A percentile compares a stretch with the other conserved stretches of the same genome.
phyloP scores from a whole-genome alignment of 2,113 vertebrate species.

The Engystomops pustulosus region DNA sequence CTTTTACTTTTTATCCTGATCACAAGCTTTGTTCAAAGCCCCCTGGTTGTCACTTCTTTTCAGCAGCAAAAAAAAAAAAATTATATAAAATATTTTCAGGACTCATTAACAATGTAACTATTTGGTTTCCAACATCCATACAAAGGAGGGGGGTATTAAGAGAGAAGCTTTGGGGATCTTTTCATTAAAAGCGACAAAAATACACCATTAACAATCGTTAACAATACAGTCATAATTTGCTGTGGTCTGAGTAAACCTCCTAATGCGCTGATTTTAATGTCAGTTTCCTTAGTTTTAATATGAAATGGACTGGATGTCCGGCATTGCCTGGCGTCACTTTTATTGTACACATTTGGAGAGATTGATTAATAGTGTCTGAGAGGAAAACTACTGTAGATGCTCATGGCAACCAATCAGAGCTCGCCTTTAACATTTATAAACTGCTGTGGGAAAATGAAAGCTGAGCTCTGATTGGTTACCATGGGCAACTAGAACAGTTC shows the following conservation, averaged over 20 bases:
- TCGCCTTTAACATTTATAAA: no score
- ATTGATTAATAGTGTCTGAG: no score
- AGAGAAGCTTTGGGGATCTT: slow-evolving; percentile 35
- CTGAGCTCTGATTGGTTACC: no score
- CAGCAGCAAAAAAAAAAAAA: slow-evolving; percentile 36
- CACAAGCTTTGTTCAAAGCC: slow-evolving; percentile 59
- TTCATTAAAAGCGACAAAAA: slow-evolving; percentile 44
- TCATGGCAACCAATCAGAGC: no score
- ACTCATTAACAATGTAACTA: slow-evolving; percentile 59
- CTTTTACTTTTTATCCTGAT: slow-evolving; percentile 60
- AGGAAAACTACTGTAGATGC: no score
- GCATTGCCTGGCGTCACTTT: background rate
- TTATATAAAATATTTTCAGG: slow-evolving; percentile 57
- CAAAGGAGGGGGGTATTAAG: slow-evolving; percentile 28
- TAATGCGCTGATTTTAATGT: slow-evolving; percentile 42
- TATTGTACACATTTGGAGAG: background rate
- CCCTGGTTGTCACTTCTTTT: slow-evolving; percentile 58
- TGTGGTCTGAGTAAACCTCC: slow-evolving; percentile 20
- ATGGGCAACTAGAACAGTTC: no score
- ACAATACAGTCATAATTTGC: slow-evolving; percentile 44
- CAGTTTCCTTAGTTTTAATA: slow-evolving; percentile 27
- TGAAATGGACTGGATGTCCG: background rate
- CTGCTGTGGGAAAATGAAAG: no score
- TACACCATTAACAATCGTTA: slow-evolving; percentile 47
- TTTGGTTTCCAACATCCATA: slow-evolving; percentile 42